phyloP scores from a whole-genome alignment of 2,888 invertebrate genomes.

The Lasius platythorax region DNA sequence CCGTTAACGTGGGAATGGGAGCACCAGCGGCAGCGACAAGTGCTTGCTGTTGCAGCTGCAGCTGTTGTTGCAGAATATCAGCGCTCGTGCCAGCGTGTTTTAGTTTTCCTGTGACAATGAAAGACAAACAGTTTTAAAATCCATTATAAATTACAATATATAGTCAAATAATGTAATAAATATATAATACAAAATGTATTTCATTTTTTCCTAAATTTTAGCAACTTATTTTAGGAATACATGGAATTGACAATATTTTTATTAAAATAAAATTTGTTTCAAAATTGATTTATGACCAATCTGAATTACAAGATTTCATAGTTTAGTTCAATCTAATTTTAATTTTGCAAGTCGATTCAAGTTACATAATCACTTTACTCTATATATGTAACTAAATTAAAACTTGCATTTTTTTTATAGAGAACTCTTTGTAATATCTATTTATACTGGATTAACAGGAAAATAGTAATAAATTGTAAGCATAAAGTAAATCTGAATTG shows the following conservation, averaged over 20 bases:
- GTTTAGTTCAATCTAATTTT: background rate
- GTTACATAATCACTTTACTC: background rate
- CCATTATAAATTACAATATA: background rate
- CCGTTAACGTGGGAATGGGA: constrained; percentile 80
- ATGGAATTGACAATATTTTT: background rate
- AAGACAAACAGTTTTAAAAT: background rate
- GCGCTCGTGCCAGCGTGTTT: constrained; percentile 77
- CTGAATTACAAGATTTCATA: background rate
- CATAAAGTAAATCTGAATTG: background rate
- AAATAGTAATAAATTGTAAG: background rate
- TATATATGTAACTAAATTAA: background rate
- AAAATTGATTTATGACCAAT: background rate
- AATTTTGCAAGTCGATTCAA: constrained; percentile 23
- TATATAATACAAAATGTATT: background rate
- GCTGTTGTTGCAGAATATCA: constrained; percentile 71
- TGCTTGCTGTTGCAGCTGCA: constrained; percentile 70
- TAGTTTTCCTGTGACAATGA: constrained; percentile 78
- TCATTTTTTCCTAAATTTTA: background rate
- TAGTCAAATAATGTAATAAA: background rate
- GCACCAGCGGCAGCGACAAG: constrained; percentile 70
- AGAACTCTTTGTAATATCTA: background rate
- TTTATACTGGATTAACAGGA: background rate
- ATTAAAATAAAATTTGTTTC: constrained; percentile 26
- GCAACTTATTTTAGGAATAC: background rate
- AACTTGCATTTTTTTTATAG: constrained; percentile 19